phyloP scores from a whole-genome alignment of 1,140 invertebrate genomes.

The Drosophila tristis region DNA sequence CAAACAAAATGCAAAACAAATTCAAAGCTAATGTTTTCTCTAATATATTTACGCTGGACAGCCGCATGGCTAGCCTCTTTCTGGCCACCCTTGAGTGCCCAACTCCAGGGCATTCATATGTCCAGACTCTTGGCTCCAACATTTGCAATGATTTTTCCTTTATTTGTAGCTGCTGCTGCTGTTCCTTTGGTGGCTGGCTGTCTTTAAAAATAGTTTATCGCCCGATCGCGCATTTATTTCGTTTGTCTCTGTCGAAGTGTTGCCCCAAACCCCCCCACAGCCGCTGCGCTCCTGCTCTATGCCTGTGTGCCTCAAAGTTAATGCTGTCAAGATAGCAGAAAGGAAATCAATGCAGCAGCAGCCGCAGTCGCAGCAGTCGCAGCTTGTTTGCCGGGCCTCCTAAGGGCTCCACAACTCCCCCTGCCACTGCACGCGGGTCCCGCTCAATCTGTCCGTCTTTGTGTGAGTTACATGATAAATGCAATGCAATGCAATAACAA shows the following conservation, averaged over 20 bases:
- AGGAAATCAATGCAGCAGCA: conserved; percentile 73
- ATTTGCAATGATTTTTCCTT: conserved; percentile 35
- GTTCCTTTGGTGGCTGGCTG: conserved; percentile 67
- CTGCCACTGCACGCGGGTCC: not conserved
- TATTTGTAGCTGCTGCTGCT: conserved; percentile 20
- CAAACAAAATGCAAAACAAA: too few relatives aligned
- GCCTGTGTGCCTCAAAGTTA: conserved; percentile 57
- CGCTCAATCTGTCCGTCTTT: conserved; percentile 24
- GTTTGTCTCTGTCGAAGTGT: conserved; percentile 81
- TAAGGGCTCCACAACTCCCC: conserved; percentile 49
- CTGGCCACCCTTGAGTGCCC: not conserved
- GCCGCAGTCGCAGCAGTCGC: conserved; percentile 10
- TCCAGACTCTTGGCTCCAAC: not conserved
- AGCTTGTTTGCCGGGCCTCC: conserved; percentile 42
- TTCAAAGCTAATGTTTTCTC: too few relatives aligned
- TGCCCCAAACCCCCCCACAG: conserved; percentile 14
- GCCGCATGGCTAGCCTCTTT: too few relatives aligned
- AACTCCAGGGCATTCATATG: conserved; percentile 23
- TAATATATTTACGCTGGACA: too few relatives aligned
- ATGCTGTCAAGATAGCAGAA: conserved; percentile 80
- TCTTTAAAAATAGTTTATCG: conserved; percentile 83
- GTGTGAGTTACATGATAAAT: conserved; percentile 77
- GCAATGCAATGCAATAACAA: conserved; percentile 60
- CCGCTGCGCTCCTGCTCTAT: conserved; percentile 6
- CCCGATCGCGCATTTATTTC: conserved; percentile 81